Evolutionary conservation across 2,888 invertebrate genomes (phyloP), one percentile per base, ranked within the genome.

Genomic region (Taphrorychus bicolor): DNA sequence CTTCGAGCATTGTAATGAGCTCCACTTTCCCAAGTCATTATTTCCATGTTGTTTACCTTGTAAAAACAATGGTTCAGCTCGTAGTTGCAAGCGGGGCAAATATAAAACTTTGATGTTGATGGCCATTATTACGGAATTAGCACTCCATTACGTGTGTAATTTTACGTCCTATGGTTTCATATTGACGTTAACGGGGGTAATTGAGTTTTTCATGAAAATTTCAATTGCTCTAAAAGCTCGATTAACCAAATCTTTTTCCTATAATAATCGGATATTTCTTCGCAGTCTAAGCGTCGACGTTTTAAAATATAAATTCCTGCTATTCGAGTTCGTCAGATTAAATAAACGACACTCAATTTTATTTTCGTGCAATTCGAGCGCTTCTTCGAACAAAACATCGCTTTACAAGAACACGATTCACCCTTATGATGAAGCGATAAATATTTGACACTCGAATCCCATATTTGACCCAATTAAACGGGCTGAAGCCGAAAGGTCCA

Each of bases 391-490:
- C 48, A 16, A 48, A 48, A n/a, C n/a, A n/a, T n/a, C n/a, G n/a
- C n/a, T n/a, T n/a, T n/a, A n/a, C n/a, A n/a, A n/a, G n/a, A n/a
- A n/a, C n/a, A n/a, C n/a, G n/a, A n/a, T 45, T 45, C 45, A 16
- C 45, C 45, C 51, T 21, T 19, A 19, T 51, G 21, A 51, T 51
- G 51, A 51, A 51, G 32, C 16, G 23, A 23, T 54, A 54, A 54
- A 54, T 54, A 32, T 54, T 54, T 54, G 54, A 54, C 9, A 24
- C 24, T 16, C 54, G 54, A 3, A 54, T 54, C 32, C 54, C 54
- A 54, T 54, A 32, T 54, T 23, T 17, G 54, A 54, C 54, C 54
- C 54, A 54, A 54, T 54, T 54, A 24, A 54, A 32, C 54, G 16
- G 11, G 24, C 16, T 24, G 21, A n/a, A 54, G 24, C 24, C 18